A percentile compares a stretch with the other conserved stretches of the same genome.
Conservation (phyloP, 2,113 vertebrate species). For the Pavo muticus region DNA sequence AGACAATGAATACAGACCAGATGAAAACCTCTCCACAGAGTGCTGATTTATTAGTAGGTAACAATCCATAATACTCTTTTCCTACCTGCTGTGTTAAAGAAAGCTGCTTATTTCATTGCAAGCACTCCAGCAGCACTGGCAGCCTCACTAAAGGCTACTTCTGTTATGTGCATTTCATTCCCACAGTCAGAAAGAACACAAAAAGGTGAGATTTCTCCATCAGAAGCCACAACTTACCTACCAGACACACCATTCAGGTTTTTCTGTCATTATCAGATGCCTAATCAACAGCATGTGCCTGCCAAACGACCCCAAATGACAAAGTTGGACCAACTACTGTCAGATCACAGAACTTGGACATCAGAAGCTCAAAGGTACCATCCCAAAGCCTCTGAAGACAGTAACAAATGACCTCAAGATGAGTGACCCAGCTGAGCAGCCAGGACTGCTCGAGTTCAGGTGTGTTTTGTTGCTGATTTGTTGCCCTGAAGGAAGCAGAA, state of each 20-base stretch:
- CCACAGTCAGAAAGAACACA: neutral
- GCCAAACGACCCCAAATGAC: neutral
- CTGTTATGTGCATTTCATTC: neutral
- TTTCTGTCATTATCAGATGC: neutral
- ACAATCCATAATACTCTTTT: neutral
- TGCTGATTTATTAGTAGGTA: neutral
- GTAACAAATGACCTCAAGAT: neutral
- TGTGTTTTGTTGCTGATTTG: neutral
- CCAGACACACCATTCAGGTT: neutral
- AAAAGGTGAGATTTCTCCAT: neutral
- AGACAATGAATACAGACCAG: neutral
- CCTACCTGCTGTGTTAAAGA: neutral
- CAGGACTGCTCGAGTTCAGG: neutral
- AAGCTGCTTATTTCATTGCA: neutral
- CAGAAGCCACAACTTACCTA: neutral
- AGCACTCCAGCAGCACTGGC: no score
- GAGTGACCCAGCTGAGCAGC: rapidly evolving
- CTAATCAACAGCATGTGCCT: rapidly evolving
- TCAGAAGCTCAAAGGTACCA: neutral
- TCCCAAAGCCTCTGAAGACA: rapidly evolving
- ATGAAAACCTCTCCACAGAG: neutral
- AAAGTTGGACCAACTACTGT: neutral
- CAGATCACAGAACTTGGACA: neutral
- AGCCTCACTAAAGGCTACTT: neutral
- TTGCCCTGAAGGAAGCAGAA: neutral